Evolutionary conservation across 2,797 vertebrate species (phyloP).

Genomic region (Erpetoichthys calabaricus): DNA sequence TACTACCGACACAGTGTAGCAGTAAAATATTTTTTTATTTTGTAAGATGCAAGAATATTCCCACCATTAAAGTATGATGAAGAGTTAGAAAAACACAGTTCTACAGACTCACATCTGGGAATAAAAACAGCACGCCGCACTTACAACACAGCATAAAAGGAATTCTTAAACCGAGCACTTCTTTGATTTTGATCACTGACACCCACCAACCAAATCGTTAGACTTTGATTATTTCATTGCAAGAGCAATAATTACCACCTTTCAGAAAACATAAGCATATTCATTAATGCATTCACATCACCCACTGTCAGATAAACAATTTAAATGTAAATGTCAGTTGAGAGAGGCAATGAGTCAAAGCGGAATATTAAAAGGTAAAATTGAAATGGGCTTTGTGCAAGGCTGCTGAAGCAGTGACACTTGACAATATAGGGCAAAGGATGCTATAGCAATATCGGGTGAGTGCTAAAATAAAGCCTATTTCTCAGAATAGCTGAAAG

Average conservation of each 20-base stretch:
- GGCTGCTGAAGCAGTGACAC: constrained; percentile 3
- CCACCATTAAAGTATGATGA: background rate
- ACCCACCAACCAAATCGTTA: constrained; percentile 18
- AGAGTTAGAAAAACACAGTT: background rate
- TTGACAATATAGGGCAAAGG: constrained; percentile 7
- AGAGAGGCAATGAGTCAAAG: constrained; percentile 33
- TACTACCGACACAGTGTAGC: no score
- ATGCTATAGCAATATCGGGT: constrained; percentile 5
- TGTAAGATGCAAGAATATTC: background rate
- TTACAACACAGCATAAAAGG: constrained; percentile 6
- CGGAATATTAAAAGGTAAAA: constrained; percentile 37
- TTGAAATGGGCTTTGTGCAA: constrained; percentile 8
- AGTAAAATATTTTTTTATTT: background rate
- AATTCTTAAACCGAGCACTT: constrained; percentile 8
- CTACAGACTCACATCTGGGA: constrained; percentile 3
- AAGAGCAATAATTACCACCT: constrained; percentile 37
- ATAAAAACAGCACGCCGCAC: background rate
- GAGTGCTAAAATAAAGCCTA: background rate
- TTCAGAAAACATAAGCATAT: constrained; percentile 30
- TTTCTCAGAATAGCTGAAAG: background rate
- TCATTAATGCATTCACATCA: constrained; percentile 24
- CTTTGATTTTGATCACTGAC: constrained; percentile 13
- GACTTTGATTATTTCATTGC: constrained; percentile 23
- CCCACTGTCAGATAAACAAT: constrained; percentile 31
- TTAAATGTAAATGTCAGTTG: constrained; percentile 44